Base-by-base conservation (phyloP, 2,113 vertebrate species). In the Aphelocoma coerulescens region DNA sequence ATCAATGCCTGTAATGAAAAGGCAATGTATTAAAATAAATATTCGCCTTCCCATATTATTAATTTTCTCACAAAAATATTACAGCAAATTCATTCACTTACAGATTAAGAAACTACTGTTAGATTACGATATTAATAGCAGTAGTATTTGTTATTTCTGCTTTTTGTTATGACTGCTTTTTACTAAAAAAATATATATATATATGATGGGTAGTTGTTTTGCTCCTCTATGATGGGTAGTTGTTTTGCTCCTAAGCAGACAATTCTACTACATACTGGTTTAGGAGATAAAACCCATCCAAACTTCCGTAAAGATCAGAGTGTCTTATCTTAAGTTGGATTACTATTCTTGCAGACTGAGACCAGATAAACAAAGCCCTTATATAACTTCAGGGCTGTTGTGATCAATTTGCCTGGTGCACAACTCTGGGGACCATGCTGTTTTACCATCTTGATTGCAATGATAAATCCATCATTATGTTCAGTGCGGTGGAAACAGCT, bases 381-480 rank as follows among this genome's bases (percentile, higher is more conserved):
- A 43, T 68, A 75, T 88, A 91, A 97, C 92, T 97, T 73, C 54
- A 87, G 87, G 94, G 83, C 41, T 91, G 93, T 97, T 97, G 89
- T 97, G 96, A 98, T 97, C 97, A 96, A 97, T 97, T 98, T 97
- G 95, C 93, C 96, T 96, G 77, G 95, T 97, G 91, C 89, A 90
- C 37, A 35, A 78, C 96, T 96, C 95, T 65, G 72, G 97, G 95
- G 95, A 97, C 85, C 97, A 95, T 95, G 95, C 97, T 96, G 96
- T 96, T 97, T 97, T 96, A 97, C 93, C 93, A 84, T 97, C 95
- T 96, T 97, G 97, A 97, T 97, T 98, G 98, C 94, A 96, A 89
- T 97, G 97, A 97, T 97, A 98, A 97, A 97, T 96, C 92, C 89
- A 95, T 97, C 82, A 95, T 88, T 95, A 92, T 88, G 71, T 86